Evolutionary conservation across 2,113 vertebrate species (phyloP).

Genomic region (Phoenicopterus ruber): DNA sequence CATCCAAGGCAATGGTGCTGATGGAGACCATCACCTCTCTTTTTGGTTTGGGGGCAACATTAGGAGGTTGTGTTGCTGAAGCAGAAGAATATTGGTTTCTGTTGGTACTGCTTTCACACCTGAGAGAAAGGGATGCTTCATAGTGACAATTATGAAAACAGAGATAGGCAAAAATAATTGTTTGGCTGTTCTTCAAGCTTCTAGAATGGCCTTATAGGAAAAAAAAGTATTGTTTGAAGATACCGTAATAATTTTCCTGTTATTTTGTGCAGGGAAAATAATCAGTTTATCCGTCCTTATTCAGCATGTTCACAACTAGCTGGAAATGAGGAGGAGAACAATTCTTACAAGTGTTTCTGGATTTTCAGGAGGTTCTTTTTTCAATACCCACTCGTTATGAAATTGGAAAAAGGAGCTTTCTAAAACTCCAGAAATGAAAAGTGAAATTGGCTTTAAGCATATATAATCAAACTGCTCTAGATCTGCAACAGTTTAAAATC

Average conservation of each 20-base stretch:
- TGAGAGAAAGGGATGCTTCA: background rate
- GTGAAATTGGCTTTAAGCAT: background rate
- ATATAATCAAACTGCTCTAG: background rate
- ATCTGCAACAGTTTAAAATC: background rate
- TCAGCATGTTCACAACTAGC: background rate
- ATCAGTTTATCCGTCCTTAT: background rate
- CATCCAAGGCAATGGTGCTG: background rate
- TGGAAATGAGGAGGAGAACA: background rate
- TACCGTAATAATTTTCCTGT: background rate
- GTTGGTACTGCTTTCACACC: background rate
- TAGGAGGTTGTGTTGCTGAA: background rate
- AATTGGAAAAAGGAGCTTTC: background rate
- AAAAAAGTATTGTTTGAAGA: background rate
- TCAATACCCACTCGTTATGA: background rate
- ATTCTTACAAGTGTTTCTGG: background rate
- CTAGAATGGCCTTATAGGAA: background rate
- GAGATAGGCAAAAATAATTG: background rate
- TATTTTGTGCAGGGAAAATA: background rate
- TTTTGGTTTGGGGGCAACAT: background rate
- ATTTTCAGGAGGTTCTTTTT: background rate
- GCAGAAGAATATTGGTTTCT: background rate
- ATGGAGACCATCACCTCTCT: fast-evolving
- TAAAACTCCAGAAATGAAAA: background rate
- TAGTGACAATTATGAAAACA: background rate
- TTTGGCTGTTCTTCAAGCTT: background rate